Evolutionary conservation across 1,140 invertebrate species (phyloP).

Genomic region (Xylocopa sonorina): DNA sequence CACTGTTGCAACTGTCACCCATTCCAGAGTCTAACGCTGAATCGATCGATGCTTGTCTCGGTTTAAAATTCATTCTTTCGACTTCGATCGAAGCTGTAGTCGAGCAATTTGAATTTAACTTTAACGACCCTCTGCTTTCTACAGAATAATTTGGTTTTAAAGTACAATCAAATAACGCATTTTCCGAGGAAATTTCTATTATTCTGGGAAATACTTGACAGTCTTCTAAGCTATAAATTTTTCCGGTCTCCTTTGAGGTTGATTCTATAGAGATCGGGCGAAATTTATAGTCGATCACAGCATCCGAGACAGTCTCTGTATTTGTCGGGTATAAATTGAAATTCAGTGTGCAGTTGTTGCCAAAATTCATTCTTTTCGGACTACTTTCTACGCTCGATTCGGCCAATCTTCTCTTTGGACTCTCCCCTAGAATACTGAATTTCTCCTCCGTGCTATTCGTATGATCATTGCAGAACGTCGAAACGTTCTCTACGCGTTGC

Average conservation of each 20-base stretch:
- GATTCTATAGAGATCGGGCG: conserved; percentile 64
- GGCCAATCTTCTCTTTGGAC: conserved; percentile 73
- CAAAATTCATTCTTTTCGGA: conserved; percentile 75
- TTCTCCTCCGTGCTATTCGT: conserved; percentile 70
- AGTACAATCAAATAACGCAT: conserved; percentile 5
- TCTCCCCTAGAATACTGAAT: conserved; percentile 71
- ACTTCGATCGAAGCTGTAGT: conserved; percentile 6
- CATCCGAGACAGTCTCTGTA: conserved; percentile 1
- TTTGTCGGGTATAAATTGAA: background rate
- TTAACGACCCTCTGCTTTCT: conserved; percentile 1
- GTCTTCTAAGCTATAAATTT: conserved; percentile 73
- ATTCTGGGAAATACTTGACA: conserved; percentile 78
- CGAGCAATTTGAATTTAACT: background rate
- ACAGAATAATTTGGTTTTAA: conserved; percentile 25
- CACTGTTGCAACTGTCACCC: conserved; percentile 82
- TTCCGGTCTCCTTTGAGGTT: conserved; percentile 65
- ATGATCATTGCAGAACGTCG: conserved; percentile 72
- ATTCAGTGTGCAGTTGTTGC: conserved; percentile 16
- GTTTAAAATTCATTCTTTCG: conserved; percentile 72
- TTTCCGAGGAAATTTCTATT: conserved; percentile 48
- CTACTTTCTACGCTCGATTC: conserved; percentile 76
- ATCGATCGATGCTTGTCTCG: conserved; percentile 82
- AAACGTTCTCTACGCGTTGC: conserved; percentile 65
- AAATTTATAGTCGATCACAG: conserved; percentile 42
- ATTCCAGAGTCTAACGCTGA: conserved; percentile 83